Conservation (phyloP, 2,113 vertebrate genomes). For the Dunckerocampus dactyliophorus region DNA sequence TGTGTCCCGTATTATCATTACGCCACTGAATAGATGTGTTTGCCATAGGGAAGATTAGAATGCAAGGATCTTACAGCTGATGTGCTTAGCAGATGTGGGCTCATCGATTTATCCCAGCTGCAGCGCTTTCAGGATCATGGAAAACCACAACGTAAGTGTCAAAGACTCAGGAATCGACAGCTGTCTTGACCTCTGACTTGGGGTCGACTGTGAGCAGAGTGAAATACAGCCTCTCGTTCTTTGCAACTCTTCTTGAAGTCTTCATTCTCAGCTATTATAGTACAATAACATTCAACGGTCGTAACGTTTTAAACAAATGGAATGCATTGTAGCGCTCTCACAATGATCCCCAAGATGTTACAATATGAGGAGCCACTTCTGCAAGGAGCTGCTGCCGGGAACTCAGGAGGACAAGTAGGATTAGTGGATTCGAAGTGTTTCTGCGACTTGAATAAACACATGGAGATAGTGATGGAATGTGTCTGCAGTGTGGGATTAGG, state of each 20-base stretch:
- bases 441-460: slow-evolving; percentile 56
- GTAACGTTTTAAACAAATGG: not conserved
- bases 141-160: slow-evolving; percentile 35
- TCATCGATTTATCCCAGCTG: slow-evolving; percentile 49
- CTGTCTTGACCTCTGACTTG: slow-evolving; percentile 26
- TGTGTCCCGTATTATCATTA: slow-evolving; percentile 6
- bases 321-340: slow-evolving; percentile 6
- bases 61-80: slow-evolving; percentile 54
- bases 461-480: slow-evolving; percentile 62
- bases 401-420: slow-evolving; percentile 48
- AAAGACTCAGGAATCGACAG: slow-evolving; percentile 20
- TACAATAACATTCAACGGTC: not conserved
- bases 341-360: not conserved
- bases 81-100: slow-evolving; percentile 41
- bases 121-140: slow-evolving; percentile 31
- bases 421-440: slow-evolving; percentile 61
- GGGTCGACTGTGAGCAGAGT: slow-evolving; percentile 20
- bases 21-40: slow-evolving; percentile 14
- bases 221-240: slow-evolving; percentile 4
- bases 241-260: slow-evolving; percentile 3
- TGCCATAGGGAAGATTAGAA: slow-evolving; percentile 45
- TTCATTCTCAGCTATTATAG: slow-evolving; percentile 22
- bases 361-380: slow-evolving; percentile 1
- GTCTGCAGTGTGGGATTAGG: slow-evolving; percentile 55
- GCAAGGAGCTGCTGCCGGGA: slow-evolving; percentile 16